phyloP scores from a whole-genome alignment of 1,140 invertebrate genomes.

The Tetramorium parvispinum region DNA sequence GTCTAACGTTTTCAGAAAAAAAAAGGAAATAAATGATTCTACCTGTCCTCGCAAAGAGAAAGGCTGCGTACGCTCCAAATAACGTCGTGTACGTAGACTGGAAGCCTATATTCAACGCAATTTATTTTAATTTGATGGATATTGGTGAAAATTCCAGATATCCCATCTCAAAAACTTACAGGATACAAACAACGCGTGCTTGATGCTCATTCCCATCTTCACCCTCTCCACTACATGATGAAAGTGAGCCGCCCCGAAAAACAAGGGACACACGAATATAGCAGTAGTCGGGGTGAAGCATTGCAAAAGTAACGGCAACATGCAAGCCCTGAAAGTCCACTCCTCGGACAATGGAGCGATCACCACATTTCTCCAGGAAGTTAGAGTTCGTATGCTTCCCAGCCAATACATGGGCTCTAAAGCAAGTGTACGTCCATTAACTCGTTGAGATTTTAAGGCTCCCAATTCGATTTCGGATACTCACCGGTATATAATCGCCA shows the following conservation, averaged over 20 bases:
- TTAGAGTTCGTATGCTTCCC: constrained; percentile 89
- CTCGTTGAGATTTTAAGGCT: background rate
- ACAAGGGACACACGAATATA: constrained; percentile 94
- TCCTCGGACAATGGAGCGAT: constrained; percentile 98
- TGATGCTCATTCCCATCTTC: constrained; percentile 89
- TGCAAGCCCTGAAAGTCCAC: constrained; percentile 97
- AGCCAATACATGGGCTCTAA: constrained; percentile 92
- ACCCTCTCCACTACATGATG: constrained; percentile 95
- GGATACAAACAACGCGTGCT: constrained; percentile 89
- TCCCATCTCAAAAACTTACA: constrained; percentile 85
- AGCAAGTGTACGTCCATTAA: constrained; percentile 48
- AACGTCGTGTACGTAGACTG: constrained; percentile 96
- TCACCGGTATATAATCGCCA: constrained; percentile 90
- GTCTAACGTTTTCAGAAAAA: background rate
- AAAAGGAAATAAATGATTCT: constrained; percentile 62
- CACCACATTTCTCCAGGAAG: constrained; percentile 95
- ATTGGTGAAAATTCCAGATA: constrained; percentile 68
- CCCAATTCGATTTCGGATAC: constrained; percentile 55
- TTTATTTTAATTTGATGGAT: background rate
- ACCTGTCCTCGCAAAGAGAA: constrained; percentile 92
- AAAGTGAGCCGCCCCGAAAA: constrained; percentile 97
- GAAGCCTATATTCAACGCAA: constrained; percentile 89
- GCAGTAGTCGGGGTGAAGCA: constrained; percentile 91
- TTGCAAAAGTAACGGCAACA: constrained; percentile 95
- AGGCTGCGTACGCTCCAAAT: constrained; percentile 97